A percentile compares a stretch with the other conserved stretches of the same genome.
Evolutionary conservation across 1,140 invertebrate species (phyloP).

Genomic region (Hylaeus anthracinus): DNA sequence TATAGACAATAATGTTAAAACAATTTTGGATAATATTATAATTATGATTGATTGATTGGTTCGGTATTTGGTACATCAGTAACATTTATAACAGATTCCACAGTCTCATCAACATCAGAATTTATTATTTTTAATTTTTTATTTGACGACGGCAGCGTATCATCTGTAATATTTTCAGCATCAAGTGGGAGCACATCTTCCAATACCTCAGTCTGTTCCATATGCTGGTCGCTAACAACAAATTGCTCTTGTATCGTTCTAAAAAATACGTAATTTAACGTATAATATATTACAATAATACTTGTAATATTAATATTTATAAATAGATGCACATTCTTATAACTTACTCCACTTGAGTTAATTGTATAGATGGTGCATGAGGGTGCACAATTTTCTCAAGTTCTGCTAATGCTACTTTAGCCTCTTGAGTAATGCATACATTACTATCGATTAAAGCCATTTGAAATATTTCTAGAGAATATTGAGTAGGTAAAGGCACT

Average conservation of each 20-base stretch:
- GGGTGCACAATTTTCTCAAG: conserved; percentile 74
- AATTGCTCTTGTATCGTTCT: conserved; percentile 41
- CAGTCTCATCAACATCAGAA: background rate
- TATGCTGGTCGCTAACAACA: conserved; percentile 4
- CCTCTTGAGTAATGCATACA: conserved; percentile 63
- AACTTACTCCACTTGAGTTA: conserved; percentile 54
- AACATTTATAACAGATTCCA: background rate
- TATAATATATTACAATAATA: conserved; percentile 2
- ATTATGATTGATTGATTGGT: background rate
- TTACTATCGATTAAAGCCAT: conserved; percentile 67
- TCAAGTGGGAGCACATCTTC: background rate
- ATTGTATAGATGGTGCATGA: conserved; percentile 61
- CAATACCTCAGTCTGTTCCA: background rate
- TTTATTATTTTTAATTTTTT: conserved; percentile 39
- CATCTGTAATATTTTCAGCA: background rate
- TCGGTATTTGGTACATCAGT: background rate
- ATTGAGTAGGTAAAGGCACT: conserved; percentile 61
- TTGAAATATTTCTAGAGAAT: conserved; percentile 69
- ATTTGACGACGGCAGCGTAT: background rate
- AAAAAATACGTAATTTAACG: conserved; percentile 39
- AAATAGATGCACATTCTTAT: background rate
- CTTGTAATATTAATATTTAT: background rate
- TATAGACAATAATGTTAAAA: conserved; percentile 70
- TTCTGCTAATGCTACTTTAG: conserved; percentile 57
- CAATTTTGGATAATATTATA: conserved; percentile 39